A percentile compares a stretch with the other conserved stretches of the same genome.
Evolutionary conservation across 2,888 invertebrate genomes (phyloP).

Genomic region (Drosophila subquinaria): DNA sequence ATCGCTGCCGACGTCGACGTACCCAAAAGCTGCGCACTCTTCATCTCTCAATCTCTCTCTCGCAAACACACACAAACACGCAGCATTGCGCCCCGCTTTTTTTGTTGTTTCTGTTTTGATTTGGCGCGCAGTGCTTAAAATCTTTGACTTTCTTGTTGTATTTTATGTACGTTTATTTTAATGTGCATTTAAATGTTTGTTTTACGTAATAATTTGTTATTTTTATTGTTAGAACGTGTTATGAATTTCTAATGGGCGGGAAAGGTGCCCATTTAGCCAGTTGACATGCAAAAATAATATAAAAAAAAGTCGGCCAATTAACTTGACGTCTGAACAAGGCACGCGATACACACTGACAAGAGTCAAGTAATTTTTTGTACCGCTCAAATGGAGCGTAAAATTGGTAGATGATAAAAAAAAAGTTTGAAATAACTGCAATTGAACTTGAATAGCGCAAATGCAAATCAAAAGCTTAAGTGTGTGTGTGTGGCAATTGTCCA

Average conservation of each 20-base stretch:
- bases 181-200: constrained; percentile 63
- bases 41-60: constrained; percentile 3
- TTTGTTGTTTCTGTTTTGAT: constrained; percentile 48
- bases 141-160: constrained; percentile 22
- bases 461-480: constrained; percentile 35
- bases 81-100: constrained; percentile 15
- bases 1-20: constrained; percentile 29
- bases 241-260: constrained; percentile 56
- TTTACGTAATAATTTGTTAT: constrained; percentile 67
- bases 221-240: constrained; percentile 66
- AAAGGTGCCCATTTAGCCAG: constrained; percentile 23
- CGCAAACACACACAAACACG: constrained; percentile 3
- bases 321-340: constrained; percentile 51
- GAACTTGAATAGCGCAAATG: constrained; percentile 53
- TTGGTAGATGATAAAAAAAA: constrained; percentile 33
- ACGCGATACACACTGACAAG: constrained; percentile 52
- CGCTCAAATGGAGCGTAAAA: constrained; percentile 66
- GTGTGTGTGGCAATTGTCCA: constrained; percentile 33
- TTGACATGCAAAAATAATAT: constrained; percentile 38
- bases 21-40: constrained; percentile 25
- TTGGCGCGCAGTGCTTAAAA: constrained; percentile 53
- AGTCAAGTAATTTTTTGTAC: constrained; percentile 28
- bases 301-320: constrained; percentile 43
- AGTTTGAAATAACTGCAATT: constrained; percentile 37
- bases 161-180: constrained; percentile 42